These are phyloP conservation scores for Ashinkailepas kermadecensis DNA, from an alignment of 2,888 invertebrate species.

Conservation along the genomic window DNA sequence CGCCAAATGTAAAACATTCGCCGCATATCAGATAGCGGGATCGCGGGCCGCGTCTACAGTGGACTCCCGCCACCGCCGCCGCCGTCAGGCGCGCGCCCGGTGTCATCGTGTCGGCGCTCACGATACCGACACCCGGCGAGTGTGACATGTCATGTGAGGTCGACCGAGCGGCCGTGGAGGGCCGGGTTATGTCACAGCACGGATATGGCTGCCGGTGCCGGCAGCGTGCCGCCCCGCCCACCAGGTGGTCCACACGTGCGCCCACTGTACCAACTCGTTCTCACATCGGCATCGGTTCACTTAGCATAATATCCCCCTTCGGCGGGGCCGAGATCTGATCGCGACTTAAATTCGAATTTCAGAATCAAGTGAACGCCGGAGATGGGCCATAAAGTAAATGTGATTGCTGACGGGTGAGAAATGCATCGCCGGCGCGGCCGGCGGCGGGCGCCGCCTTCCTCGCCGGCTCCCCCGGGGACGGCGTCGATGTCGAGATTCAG, in stretches of 20 bases:
- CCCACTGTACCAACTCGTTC: slow-evolving; percentile 3
- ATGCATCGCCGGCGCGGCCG: not conserved
- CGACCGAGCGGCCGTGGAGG: too few species aligned
- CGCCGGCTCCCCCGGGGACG: too few species aligned
- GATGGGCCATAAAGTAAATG: slow-evolving; percentile 16
- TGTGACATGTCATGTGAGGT: too few species aligned
- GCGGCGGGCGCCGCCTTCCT: too few species aligned
- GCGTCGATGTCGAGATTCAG: too few species aligned
- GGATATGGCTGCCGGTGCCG: too few species aligned
- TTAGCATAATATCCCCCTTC: slow-evolving; percentile 10
- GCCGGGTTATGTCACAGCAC: too few species aligned
- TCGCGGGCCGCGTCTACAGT: not conserved
- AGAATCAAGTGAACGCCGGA: not conserved
- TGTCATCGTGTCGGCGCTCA: not conserved
- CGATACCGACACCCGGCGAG: too few species aligned
- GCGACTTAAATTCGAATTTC: slow-evolving; percentile 4
- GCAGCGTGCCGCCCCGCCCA: too few species aligned
- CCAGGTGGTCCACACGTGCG: not conserved
- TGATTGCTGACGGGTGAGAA: slow-evolving; percentile 6
- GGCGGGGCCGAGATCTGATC: not conserved
- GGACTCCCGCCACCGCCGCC: not conserved
- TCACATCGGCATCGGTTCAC: not conserved
- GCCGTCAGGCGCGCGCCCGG: too few species aligned
- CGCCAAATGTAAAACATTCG: not conserved
- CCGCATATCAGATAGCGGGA: not conserved